Evolutionary conservation across 2,113 vertebrate genomes (phyloP).

Genomic region (Condylura cristata): DNA sequence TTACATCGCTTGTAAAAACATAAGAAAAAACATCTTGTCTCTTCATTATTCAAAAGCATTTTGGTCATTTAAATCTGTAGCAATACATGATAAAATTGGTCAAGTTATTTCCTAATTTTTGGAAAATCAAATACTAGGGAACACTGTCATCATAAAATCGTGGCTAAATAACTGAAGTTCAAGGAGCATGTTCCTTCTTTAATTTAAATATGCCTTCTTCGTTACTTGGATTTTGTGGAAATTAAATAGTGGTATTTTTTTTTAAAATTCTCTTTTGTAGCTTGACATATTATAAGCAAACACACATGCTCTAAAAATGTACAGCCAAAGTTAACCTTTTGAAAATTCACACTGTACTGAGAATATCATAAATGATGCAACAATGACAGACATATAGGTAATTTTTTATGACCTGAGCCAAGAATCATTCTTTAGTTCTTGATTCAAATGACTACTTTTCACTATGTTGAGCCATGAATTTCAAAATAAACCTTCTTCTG

Average conservation of each 20-base stretch:
- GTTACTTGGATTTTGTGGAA: slow-evolving; percentile 24
- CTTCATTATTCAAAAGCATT: slow-evolving; percentile 64
- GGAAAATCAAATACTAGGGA: slow-evolving; percentile 46
- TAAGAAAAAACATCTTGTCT: slow-evolving; percentile 52
- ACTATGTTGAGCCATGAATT: slow-evolving; percentile 68
- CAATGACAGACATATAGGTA: slow-evolving; percentile 65
- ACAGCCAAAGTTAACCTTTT: slow-evolving; percentile 56
- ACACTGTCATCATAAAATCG: slow-evolving; percentile 41
- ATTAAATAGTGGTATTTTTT: slow-evolving; percentile 22
- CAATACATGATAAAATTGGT: slow-evolving; percentile 41
- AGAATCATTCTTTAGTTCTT: slow-evolving; percentile 75
- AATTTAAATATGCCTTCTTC: not conserved
- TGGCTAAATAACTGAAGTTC: not conserved
- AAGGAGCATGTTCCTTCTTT: slow-evolving; percentile 9
- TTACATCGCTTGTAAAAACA: slow-evolving; percentile 42
- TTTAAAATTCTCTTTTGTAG: slow-evolving; percentile 72
- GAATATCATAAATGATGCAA: slow-evolving; percentile 72
- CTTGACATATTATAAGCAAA: slow-evolving; percentile 61
- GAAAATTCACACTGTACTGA: slow-evolving; percentile 64
- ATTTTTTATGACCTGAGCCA: slow-evolving; percentile 72
- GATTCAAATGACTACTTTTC: slow-evolving; percentile 75
- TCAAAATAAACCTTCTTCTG: slow-evolving; percentile 78
- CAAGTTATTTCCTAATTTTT: slow-evolving; percentile 49
- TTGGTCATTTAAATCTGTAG: slow-evolving; percentile 60
- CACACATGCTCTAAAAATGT: slow-evolving; percentile 60